Evolutionary conservation across 2,797 vertebrate genomes (phyloP).

Genomic region (Triplophysa bombifrons): DNA sequence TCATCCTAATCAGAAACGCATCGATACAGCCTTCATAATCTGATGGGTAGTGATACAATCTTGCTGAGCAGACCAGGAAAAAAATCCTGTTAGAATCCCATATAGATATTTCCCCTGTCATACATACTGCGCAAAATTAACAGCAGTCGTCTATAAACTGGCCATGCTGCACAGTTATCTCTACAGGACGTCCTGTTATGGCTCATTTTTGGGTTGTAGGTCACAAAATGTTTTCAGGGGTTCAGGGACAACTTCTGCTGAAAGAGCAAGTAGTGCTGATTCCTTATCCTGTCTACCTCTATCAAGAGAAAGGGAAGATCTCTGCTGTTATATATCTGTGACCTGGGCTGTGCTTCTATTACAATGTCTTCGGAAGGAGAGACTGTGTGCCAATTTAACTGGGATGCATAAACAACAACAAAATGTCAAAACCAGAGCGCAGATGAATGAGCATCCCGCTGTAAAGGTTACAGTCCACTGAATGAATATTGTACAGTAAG

Average conservation of each 20-base stretch:
- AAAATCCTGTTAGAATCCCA: conserved; percentile 4
- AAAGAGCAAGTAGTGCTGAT: conserved; percentile 61
- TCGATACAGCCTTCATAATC: conserved; percentile 7
- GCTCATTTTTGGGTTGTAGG: conserved; percentile 52
- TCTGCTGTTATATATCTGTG: conserved; percentile 31
- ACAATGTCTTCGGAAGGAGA: conserved; percentile 32
- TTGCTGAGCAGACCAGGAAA: conserved; percentile 17
- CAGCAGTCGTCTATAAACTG: conserved; percentile 35
- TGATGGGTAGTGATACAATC: conserved; percentile 23
- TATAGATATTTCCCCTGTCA: conserved; percentile 28
- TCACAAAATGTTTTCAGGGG: conserved; percentile 54
- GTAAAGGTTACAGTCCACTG: conserved; percentile 28
- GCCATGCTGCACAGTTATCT: conserved; percentile 29
- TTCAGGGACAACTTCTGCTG: conserved; percentile 58
- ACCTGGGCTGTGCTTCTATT: conserved; percentile 28
- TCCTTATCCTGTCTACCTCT: conserved; percentile 42
- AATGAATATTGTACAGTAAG: conserved; percentile 18
- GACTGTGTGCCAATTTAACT: conserved; percentile 38
- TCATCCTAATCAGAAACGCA: conserved; percentile 26
- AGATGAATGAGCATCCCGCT: conserved; percentile 30
- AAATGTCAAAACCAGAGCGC: conserved; percentile 27
- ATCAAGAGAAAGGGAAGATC: conserved; percentile 30
- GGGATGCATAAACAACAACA: conserved; percentile 22
- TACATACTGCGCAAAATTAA: conserved; percentile 15
- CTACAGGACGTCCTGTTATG: conserved; percentile 46